These are phyloP conservation scores for Eulemur rubriventer DNA, from an alignment of 2,797 vertebrate species.

Conservation along the genomic window DNA sequence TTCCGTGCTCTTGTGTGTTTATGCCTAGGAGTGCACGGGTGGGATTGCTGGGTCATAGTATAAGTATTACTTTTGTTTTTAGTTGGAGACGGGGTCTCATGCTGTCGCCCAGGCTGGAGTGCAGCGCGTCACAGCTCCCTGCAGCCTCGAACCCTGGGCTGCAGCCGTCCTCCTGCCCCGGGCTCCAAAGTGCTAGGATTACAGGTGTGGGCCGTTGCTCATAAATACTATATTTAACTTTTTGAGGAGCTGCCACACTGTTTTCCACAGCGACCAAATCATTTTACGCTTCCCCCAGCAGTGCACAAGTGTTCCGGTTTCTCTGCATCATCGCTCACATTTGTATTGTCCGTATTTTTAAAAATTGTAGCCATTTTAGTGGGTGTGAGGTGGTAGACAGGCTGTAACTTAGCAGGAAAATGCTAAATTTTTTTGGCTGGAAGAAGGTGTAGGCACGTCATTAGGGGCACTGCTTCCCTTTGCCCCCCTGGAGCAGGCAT, in stretches of 20 bases:
- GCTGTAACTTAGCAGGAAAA: not conserved
- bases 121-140: too few relatives aligned
- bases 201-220: not conserved
- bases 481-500: fast-evolving
- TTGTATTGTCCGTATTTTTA: not conserved
- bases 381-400: not conserved
- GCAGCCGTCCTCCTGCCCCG: too few relatives aligned
- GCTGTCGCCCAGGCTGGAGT: too few relatives aligned
- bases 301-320: fast-evolving
- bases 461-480: fast-evolving
- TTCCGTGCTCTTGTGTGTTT: fast-evolving
- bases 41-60: fast-evolving
- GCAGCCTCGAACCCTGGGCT: not conserved
- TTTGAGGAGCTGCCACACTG: not conserved
- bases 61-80: too few relatives aligned
- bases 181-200: too few relatives aligned
- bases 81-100: too few relatives aligned
- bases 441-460: fast-evolving
- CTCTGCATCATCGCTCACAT: fast-evolving
- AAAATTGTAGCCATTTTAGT: not conserved
- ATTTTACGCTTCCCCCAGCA: fast-evolving
- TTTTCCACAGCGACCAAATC: fast-evolving
- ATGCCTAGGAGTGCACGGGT: not conserved
- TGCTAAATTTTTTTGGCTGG: not conserved
- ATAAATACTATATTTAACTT: not conserved